A percentile compares a stretch with the other conserved stretches of the same genome.
These are phyloP conservation scores for Halcyon leucocephala DNA, from an alignment of 2,797 vertebrate species.

Conservation along the genomic window DNA sequence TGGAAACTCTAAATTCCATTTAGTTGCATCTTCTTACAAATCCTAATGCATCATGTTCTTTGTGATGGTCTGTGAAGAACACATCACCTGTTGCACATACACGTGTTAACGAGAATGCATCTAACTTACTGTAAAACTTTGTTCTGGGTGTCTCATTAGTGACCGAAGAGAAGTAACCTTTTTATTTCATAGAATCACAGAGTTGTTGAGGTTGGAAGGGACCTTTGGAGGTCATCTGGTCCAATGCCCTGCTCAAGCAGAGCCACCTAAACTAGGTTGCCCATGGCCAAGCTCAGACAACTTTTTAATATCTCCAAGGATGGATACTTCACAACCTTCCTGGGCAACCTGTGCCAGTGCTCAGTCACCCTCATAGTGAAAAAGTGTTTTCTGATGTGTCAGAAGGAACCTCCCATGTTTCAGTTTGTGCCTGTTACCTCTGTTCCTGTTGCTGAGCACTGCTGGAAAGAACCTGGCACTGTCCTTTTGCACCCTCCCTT, in stretches of 20 bases:
- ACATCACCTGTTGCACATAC: not conserved
- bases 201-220: not conserved
- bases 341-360: not conserved
- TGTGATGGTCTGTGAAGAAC: not conserved
- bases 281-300: not conserved
- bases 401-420: not conserved
- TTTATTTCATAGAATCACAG: not conserved
- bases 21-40: not conserved
- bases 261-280: not conserved
- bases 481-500: not conserved
- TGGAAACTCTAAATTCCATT: not conserved
- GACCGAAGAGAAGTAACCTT: not conserved
- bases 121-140: not conserved
- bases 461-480: not conserved
- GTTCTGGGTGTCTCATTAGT: not conserved
- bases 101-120: not conserved
- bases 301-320: not conserved
- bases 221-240: not conserved
- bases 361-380: not conserved
- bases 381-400: not conserved
- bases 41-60: not conserved
- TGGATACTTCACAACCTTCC: not conserved
- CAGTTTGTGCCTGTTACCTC: rapidly evolving
- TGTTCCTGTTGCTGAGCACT: not conserved
- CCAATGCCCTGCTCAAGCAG: not conserved